phyloP scores from a whole-genome alignment of 2,797 vertebrate genomes.

The Graptemys geographica region DNA sequence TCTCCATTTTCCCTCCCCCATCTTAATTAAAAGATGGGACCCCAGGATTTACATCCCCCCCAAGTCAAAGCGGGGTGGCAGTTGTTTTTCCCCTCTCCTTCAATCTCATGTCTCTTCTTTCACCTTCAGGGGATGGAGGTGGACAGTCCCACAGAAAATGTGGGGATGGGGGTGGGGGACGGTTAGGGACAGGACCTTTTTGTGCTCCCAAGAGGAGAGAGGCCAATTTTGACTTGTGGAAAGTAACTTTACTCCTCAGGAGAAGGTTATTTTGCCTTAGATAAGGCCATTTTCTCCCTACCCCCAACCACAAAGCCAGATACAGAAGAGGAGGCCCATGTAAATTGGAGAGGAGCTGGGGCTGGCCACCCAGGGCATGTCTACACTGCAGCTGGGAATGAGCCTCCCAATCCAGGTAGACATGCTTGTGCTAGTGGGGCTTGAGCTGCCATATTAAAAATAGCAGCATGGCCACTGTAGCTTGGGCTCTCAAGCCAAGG shows the following conservation, averaged over 20 bases:
- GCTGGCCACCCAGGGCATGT: too few relatives aligned
- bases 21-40: neutral
- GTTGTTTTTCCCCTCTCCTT: neutral
- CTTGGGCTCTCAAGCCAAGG: too few relatives aligned
- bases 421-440: too few relatives aligned
- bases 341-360: neutral
- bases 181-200: neutral
- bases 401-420: too few relatives aligned
- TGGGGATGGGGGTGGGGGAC: too few relatives aligned
- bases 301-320: neutral
- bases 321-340: neutral
- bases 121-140: neutral
- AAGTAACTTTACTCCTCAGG: neutral
- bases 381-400: too few relatives aligned
- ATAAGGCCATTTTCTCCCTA: neutral
- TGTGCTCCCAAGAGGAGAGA: neutral
- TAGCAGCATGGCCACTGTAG: too few relatives aligned
- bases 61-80: neutral
- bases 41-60: neutral
- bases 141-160: neutral
- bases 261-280: neutral
- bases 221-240: too few relatives aligned
- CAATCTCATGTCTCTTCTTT: neutral
- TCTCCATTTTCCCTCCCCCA: neutral
- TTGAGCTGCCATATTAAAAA: too few relatives aligned